Conservation (phyloP, 1,140 invertebrate genomes). For the Trachymyrmex septentrionalis region DNA sequence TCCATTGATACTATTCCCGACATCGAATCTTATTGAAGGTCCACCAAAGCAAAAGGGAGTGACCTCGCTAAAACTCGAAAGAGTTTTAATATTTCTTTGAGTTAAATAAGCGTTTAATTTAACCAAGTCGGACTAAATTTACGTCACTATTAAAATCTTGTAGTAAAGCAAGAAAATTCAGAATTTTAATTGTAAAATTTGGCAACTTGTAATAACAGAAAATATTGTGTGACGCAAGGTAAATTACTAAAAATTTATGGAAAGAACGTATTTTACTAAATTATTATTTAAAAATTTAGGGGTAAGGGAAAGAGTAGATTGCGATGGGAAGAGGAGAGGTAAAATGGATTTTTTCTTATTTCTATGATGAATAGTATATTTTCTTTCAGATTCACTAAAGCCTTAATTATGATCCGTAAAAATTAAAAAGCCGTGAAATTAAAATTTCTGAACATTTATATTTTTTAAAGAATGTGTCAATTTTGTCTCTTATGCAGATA, state of each 20-base stretch:
- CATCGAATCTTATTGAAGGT: slow-evolving; percentile 17
- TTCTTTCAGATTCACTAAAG: too few species aligned
- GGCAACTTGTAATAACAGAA: background rate
- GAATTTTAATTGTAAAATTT: slow-evolving; percentile 12
- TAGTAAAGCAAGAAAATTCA: slow-evolving; percentile 11
- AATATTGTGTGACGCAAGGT: background rate
- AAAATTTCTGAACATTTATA: too few species aligned
- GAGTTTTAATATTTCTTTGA: slow-evolving; percentile 28
- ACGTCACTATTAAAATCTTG: slow-evolving; percentile 30
- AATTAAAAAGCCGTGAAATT: too few species aligned
- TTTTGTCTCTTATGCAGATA: too few species aligned
- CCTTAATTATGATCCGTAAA: too few species aligned
- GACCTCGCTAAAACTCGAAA: background rate
- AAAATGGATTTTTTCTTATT: too few species aligned
- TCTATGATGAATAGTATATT: too few species aligned
- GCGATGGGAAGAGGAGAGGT: too few species aligned
- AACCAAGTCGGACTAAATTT: background rate
- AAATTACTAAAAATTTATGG: background rate
- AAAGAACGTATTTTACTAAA: too few species aligned
- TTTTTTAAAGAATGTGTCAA: too few species aligned
- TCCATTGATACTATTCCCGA: background rate
- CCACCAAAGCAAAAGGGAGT: background rate
- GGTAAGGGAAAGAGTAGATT: too few species aligned
- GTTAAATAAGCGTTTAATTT: slow-evolving; percentile 53
- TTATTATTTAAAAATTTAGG: too few species aligned